Evolutionary conservation across 2,888 invertebrate species (phyloP), one percentile per base, ranked within the genome.

Genomic region (Spicauda simplicius): DNA sequence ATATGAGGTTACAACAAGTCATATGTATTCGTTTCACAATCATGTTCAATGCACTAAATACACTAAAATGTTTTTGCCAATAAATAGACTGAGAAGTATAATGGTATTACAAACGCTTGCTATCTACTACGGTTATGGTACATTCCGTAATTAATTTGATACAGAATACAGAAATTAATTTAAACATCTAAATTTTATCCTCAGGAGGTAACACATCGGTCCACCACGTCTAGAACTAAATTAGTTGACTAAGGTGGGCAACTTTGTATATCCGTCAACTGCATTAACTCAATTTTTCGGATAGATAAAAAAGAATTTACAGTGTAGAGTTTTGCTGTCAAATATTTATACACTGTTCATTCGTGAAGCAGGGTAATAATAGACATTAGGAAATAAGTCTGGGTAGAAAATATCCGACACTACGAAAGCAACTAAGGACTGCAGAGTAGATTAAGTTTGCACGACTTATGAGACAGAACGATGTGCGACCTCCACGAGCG

Each of bases 41-140:
- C 73, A 73, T 72, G 65, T 77, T 83, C 78, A 80, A 80, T 80
- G 74, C 76, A 77, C 75, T 74, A 75, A 74, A 70, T 75, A 78
- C 75, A 73, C 74, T 74, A 75, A 78, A 85, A 90, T 90, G 90
- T 88, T 83, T 90, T 91, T 91, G 91, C 91, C 92, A 91, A 92
- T 91, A 92, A 91, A 91, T 89, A 86, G 77, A 82, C 68, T 80
- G 76, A 77, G 73, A 70, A 73, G 68, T 67, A 69, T 66, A 72
- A 70, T 67, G 54, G 71, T 62, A 64, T 53, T 18, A 52, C 52
- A 50, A 68, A 74, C 75, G 76, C 75, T 79, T 76, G 76, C 76
- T 78, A 78, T 77, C 76, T 75, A 77, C 76, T 75, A 76, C 76
- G 52, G 67, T 69, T 65, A 75, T 69, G 64, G 58, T 64, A 54